Evolutionary conservation across 1,140 invertebrate species (phyloP).

Genomic region (Holotrichia oblita): DNA sequence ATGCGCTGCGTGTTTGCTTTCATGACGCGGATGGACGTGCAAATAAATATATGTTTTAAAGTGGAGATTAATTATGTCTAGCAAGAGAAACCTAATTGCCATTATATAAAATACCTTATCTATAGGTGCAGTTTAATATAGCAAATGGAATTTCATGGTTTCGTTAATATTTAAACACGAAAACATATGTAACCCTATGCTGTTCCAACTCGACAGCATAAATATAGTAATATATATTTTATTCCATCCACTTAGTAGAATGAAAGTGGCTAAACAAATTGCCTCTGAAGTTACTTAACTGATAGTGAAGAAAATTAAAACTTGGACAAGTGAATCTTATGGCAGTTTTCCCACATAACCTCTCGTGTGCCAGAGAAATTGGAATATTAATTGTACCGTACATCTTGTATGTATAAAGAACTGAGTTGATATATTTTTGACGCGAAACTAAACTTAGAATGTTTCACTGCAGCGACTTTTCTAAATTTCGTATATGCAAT

Average conservation of each 20-base stretch:
- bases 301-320: no score
- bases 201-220: background rate
- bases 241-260: background rate
- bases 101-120: background rate
- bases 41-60: slow-evolving; percentile 24
- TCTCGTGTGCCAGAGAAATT: no score
- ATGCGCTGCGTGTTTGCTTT: slow-evolving; percentile 3
- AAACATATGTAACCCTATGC: background rate
- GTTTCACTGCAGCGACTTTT: no score
- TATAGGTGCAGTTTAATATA: background rate
- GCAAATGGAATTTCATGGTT: background rate
- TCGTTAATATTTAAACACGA: background rate
- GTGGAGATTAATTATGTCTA: background rate
- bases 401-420: no score
- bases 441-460: no score
- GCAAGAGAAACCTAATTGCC: background rate
- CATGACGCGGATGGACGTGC: background rate
- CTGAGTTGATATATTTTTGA: no score
- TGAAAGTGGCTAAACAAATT: no score
- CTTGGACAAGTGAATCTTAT: no score
- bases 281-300: no score
- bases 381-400: no score
- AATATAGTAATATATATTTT: background rate
- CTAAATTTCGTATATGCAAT: no score
- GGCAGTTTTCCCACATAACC: no score